phyloP scores from a whole-genome alignment of 2,797 vertebrate species.

The Rhadinocentrus ornatus region DNA sequence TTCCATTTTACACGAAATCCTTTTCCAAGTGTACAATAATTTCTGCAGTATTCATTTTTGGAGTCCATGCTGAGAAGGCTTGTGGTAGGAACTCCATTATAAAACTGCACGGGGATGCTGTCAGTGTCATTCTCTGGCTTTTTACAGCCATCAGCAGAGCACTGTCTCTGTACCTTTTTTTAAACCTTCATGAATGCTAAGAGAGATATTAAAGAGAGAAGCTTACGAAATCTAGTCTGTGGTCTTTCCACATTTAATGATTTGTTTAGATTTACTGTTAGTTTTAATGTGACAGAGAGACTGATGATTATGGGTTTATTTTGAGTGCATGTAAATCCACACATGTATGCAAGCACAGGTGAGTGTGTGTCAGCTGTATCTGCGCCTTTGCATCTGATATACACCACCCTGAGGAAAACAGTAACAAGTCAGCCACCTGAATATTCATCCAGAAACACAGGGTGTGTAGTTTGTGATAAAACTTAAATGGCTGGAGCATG shows the following conservation, averaged over 20 bases:
- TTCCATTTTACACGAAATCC: constrained; percentile 35
- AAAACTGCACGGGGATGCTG: constrained; percentile 42
- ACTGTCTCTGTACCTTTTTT: constrained; percentile 26
- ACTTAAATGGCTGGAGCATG: constrained; percentile 20
- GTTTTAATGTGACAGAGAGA: constrained; percentile 23
- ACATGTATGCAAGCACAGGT: constrained; percentile 1
- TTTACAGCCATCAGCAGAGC: constrained; percentile 37
- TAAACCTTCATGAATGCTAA: constrained; percentile 45
- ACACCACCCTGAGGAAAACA: constrained; percentile 32
- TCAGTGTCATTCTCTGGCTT: constrained; percentile 35
- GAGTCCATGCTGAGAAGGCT: constrained; percentile 42
- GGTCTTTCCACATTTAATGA: constrained; percentile 31
- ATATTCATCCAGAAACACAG: constrained; percentile 54
- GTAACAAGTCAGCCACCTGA: constrained; percentile 55
- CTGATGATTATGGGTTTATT: constrained; percentile 34
- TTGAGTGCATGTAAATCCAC: constrained; percentile 24
- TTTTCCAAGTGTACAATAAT: constrained; percentile 36
- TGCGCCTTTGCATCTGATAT: constrained; percentile 38
- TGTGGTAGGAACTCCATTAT: constrained; percentile 34
- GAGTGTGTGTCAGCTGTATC: not conserved
- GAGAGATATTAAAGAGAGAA: constrained; percentile 62
- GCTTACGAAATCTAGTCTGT: constrained; percentile 45
- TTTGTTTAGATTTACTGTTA: constrained; percentile 43
- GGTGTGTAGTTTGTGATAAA: constrained; percentile 53
- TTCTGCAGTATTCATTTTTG: constrained; percentile 39